phyloP scores from a whole-genome alignment of 2,797 vertebrate genomes.

The Acestrorhynchus altus region DNA sequence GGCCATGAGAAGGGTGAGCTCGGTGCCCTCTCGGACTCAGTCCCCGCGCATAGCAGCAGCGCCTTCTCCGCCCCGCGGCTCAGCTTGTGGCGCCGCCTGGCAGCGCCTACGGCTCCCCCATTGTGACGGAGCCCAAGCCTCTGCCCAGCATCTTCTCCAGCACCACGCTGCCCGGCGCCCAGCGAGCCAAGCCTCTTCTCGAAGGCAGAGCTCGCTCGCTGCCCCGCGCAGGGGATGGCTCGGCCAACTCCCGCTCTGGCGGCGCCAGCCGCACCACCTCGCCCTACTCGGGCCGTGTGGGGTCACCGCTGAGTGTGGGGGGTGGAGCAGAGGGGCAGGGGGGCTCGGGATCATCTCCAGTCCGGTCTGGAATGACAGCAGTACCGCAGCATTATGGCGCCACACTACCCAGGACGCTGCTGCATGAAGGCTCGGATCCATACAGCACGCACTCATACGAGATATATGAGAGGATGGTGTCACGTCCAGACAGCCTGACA shows the following conservation, averaged over 20 bases:
- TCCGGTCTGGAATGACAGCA: slow-evolving; percentile 89
- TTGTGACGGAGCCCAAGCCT: slow-evolving; percentile 84
- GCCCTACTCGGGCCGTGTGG: slow-evolving; percentile 82
- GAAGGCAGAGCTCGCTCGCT: slow-evolving; percentile 83
- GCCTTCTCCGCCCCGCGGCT: slow-evolving; percentile 90
- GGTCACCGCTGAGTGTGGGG: slow-evolving; percentile 84
- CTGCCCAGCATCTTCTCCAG: slow-evolving; percentile 84
- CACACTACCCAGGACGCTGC: slow-evolving; percentile 73
- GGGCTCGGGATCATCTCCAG: slow-evolving; percentile 80
- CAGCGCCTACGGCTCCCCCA: slow-evolving; percentile 87
- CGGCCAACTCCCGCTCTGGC: slow-evolving; percentile 77
- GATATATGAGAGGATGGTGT: slow-evolving; percentile 93
- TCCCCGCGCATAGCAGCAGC: slow-evolving; percentile 87
- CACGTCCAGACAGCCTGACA: slow-evolving; percentile 91
- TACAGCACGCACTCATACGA: slow-evolving; percentile 90
- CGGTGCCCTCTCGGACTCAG: slow-evolving; percentile 93
- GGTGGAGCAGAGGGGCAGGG: slow-evolving; percentile 79
- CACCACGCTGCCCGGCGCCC: slow-evolving; percentile 85
- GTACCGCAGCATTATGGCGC: slow-evolving; percentile 93
- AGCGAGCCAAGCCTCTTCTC: slow-evolving; percentile 82
- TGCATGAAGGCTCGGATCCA: slow-evolving; percentile 85
- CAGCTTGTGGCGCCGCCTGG: slow-evolving; percentile 87
- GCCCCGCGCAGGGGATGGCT: slow-evolving; percentile 84
- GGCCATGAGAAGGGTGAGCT: slow-evolving; percentile 92
- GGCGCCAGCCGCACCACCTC: slow-evolving; percentile 77